Evolutionary conservation across 2,888 invertebrate genomes (phyloP).

Genomic region (Meiosimyza platycephala): DNA sequence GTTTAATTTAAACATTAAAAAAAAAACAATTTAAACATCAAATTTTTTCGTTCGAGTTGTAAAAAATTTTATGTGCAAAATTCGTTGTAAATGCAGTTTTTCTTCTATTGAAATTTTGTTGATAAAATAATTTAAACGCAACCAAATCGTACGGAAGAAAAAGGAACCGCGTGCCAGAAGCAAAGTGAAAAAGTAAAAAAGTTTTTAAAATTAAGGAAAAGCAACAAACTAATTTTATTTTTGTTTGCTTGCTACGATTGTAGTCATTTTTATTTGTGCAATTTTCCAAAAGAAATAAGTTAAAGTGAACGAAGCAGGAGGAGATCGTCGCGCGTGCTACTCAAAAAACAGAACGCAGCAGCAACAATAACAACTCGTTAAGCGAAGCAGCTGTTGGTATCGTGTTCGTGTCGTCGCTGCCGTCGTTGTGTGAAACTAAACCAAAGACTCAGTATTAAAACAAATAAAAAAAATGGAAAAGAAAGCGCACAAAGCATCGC

Average conservation of each 20-base stretch:
- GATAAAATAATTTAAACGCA: constrained; percentile 12
- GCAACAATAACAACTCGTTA: not conserved
- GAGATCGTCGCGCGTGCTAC: too few species aligned
- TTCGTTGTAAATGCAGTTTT: constrained; percentile 25
- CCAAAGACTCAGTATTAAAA: constrained; percentile 23
- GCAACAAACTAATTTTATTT: too few species aligned
- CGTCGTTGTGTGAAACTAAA: constrained; percentile 5
- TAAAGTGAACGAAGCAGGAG: not conserved
- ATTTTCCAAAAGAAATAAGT: not conserved
- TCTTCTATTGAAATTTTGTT: constrained; percentile 19
- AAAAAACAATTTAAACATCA: constrained; percentile 30
- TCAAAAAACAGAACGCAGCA: too few species aligned
- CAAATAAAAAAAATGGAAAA: constrained; percentile 38
- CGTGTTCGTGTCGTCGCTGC: constrained; percentile 1
- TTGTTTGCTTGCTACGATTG: constrained; percentile 13
- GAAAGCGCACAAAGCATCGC: constrained; percentile 35
- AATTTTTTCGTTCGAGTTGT: constrained; percentile 23
- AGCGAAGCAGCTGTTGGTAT: constrained; percentile 10
- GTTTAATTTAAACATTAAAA: constrained; percentile 29
- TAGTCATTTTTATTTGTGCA: not conserved
- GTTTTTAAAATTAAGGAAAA: not conserved
- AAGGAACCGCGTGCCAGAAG: constrained; percentile 30
- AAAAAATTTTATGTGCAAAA: constrained; percentile 31
- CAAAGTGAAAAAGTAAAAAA: constrained; percentile 5
- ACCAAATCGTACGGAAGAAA: constrained; percentile 11